Percentiles rank a stretch among this genome's conserved stretches.
phyloP scores from a whole-genome alignment of 1,140 invertebrate genomes.

The Cydia splendana region DNA sequence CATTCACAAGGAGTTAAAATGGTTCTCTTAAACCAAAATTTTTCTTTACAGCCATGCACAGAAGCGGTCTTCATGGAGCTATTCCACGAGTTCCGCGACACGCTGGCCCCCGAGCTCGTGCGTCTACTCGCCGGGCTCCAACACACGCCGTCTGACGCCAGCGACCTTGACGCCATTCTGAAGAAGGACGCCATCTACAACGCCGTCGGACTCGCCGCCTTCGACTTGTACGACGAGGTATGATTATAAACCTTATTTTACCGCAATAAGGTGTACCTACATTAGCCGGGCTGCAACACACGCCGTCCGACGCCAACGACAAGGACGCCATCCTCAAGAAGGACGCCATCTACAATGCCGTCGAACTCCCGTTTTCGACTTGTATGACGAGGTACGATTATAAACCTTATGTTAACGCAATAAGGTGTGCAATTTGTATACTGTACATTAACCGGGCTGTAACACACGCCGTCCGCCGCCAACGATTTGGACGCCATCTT shows the following conservation, averaged over 20 bases:
- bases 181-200: slow-evolving; percentile 97
- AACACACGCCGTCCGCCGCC: slow-evolving; percentile 54
- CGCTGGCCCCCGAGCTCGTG: slow-evolving; percentile 87
- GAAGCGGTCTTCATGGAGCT: slow-evolving; percentile 92
- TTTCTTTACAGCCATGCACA: slow-evolving; percentile 86
- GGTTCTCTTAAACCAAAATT: too few species aligned
- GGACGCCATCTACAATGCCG: slow-evolving; percentile 97
- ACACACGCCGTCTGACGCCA: slow-evolving; percentile 53
- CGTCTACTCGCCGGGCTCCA: slow-evolving; percentile 67
- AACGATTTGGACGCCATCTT: slow-evolving; percentile 88
- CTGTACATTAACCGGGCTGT: slow-evolving; percentile 52
- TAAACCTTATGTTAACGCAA: too few species aligned
- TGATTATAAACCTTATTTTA: too few species aligned
- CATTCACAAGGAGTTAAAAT: too few species aligned
- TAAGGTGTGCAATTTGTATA: too few species aligned
- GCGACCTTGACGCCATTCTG: slow-evolving; percentile 88
- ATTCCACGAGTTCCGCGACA: slow-evolving; percentile 88
- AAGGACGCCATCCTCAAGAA: slow-evolving; percentile 94
- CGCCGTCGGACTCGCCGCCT: slow-evolving; percentile 93
- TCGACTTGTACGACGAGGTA: slow-evolving; percentile 95
- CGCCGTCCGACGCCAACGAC: slow-evolving; percentile 78
- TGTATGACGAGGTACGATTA: slow-evolving; percentile 90
- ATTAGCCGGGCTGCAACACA: slow-evolving; percentile 78
- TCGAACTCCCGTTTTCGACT: slow-evolving; percentile 94
- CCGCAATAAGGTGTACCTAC: slow-evolving; percentile 44